Percentiles rank a stretch among this genome's conserved stretches.
Evolutionary conservation across 2,797 vertebrate genomes (phyloP).

Genomic region (Acomys russatus): DNA sequence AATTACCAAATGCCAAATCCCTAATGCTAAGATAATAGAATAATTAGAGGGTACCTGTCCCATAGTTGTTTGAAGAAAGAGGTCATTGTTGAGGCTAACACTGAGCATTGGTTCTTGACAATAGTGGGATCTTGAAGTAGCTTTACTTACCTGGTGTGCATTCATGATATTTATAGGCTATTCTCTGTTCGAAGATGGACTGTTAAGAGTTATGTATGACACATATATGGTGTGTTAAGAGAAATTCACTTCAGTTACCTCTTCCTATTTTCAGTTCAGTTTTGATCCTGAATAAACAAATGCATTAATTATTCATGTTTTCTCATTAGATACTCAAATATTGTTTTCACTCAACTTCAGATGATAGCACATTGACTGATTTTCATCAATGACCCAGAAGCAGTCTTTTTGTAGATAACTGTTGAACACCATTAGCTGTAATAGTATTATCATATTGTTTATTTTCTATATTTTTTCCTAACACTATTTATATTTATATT

Average conservation of each 20-base stretch:
- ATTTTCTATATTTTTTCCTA: slow-evolving; percentile 34
- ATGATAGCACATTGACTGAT: not conserved
- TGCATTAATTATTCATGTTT: not conserved
- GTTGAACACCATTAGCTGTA: not conserved
- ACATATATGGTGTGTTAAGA: not conserved
- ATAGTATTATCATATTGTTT: not conserved
- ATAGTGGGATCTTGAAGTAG: not conserved
- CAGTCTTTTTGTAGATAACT: not conserved
- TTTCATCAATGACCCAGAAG: not conserved
- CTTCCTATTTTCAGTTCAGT: slow-evolving; percentile 18
- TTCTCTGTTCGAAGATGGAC: too few relatives aligned
- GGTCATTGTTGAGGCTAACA: not conserved
- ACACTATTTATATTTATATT: not conserved
- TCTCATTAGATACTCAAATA: not conserved
- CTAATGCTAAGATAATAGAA: not conserved
- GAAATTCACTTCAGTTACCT: not conserved
- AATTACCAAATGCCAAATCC: not conserved
- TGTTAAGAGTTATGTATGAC: not conserved
- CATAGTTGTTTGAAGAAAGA: not conserved
- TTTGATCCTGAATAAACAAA: not conserved
- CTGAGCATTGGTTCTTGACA: not conserved
- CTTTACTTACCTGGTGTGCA: not conserved
- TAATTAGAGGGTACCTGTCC: not conserved
- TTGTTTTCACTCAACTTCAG: not conserved
- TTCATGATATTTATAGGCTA: not conserved